Percentiles rank a stretch among this genome's conserved stretches.
Evolutionary conservation across 2,888 invertebrate species (phyloP).

Genomic region (Nomada hirtipes): DNA sequence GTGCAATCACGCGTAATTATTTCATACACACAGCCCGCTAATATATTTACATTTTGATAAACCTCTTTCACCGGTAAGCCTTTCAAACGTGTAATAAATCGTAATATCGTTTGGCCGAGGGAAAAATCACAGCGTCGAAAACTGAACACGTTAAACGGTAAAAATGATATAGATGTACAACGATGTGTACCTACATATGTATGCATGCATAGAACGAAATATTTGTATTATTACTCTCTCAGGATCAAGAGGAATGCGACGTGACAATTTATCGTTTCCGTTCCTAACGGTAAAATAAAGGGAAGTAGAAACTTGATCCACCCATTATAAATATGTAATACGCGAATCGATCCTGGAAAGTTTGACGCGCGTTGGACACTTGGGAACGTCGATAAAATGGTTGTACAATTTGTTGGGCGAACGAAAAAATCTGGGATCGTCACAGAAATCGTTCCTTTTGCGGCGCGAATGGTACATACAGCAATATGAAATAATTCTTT

Average conservation of each 20-base stretch:
- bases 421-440: not conserved
- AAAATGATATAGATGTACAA: not conserved
- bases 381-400: not conserved
- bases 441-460: not conserved
- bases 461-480: no score
- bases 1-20: constrained; percentile 64
- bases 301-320: constrained; percentile 8
- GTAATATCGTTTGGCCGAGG: constrained; percentile 40
- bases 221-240: constrained; percentile 45
- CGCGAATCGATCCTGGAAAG: constrained; percentile 15
- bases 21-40: constrained; percentile 41
- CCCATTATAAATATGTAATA: constrained; percentile 35
- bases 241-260: constrained; percentile 31
- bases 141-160: not conserved
- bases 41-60: constrained; percentile 64
- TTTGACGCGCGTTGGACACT: not conserved
- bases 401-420: not conserved
- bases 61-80: constrained; percentile 59
- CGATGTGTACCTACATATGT: not conserved
- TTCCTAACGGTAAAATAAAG: constrained; percentile 21
- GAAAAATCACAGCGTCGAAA: constrained; percentile 44
- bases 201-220: not conserved
- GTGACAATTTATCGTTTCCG: constrained; percentile 37
- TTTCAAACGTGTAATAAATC: constrained; percentile 59
- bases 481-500: no score